Conservation (phyloP, 1,140 invertebrate species). For the Musca domestica region DNA sequence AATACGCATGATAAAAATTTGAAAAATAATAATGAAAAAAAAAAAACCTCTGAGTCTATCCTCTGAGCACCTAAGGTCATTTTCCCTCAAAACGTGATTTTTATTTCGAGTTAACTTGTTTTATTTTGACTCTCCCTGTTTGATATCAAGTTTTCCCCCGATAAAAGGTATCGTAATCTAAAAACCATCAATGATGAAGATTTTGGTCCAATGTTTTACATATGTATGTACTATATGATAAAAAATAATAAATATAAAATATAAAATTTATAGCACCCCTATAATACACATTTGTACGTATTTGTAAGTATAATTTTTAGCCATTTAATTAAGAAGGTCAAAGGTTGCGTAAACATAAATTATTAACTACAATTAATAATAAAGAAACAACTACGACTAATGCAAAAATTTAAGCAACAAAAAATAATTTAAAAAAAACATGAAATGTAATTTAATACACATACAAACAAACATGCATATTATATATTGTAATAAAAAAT, state of each 20-base stretch:
- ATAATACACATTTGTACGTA: background rate
- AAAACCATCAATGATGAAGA: background rate
- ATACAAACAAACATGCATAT: too few species aligned
- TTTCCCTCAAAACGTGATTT: too few species aligned
- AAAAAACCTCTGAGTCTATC: too few species aligned
- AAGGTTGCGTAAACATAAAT: slow-evolving; percentile 2
- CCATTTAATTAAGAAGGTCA: background rate
- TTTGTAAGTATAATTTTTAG: slow-evolving; percentile 2
- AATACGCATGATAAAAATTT: too few species aligned
- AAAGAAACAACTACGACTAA: background rate
- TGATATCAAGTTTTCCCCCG: background rate
- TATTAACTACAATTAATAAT: background rate
- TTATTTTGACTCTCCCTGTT: background rate
- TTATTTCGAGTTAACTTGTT: background rate
- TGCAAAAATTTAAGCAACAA: too few species aligned
- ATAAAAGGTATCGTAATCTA: background rate
- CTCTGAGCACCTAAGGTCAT: too few species aligned
- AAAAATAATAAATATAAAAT: background rate
- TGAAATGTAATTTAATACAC: background rate
- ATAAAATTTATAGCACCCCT: background rate
- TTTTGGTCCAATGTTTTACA: slow-evolving; percentile 17
- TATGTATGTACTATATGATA: background rate
- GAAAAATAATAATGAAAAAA: too few species aligned
- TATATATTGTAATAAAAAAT: slow-evolving; percentile 19
- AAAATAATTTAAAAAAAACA: too few species aligned